A percentile compares a stretch with the other conserved stretches of the same genome.
Conservation (phyloP, 2,113 vertebrate species). For the Phyllostomus discolor region DNA sequence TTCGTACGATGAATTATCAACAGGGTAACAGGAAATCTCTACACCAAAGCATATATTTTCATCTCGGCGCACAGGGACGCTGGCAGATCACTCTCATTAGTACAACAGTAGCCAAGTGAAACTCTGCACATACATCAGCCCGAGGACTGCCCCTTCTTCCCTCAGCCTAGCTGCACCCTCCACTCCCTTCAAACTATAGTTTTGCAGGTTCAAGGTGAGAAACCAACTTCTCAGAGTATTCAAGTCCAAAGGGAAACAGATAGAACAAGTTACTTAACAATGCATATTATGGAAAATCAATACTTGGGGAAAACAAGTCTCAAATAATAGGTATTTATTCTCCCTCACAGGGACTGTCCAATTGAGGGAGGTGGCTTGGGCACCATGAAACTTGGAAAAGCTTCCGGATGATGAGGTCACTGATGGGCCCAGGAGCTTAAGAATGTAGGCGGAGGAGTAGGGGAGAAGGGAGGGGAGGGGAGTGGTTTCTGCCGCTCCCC, state of each 20-base stretch:
- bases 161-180: background rate
- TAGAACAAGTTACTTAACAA: background rate
- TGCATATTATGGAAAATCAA: conserved; percentile 27
- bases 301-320: background rate
- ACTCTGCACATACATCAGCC: background rate
- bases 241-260: conserved; percentile 8
- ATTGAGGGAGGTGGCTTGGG: background rate
- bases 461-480: background rate
- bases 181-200: background rate
- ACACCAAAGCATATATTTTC: conserved; percentile 43
- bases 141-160: background rate
- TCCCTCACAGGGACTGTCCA: background rate
- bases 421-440: background rate
- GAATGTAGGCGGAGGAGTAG: background rate
- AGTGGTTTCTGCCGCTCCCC: background rate
- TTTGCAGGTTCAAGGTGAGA: background rate
- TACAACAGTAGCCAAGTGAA: conserved; percentile 50
- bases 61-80: background rate
- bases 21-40: conserved; percentile 59
- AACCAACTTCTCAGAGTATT: background rate
- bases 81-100: conserved; percentile 43
- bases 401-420: background rate
- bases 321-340: background rate
- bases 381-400: background rate
- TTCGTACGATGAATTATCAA: conserved; percentile 72